Evolutionary conservation across 2,797 vertebrate species (phyloP).

Genomic region (Myotis planiceps): DNA sequence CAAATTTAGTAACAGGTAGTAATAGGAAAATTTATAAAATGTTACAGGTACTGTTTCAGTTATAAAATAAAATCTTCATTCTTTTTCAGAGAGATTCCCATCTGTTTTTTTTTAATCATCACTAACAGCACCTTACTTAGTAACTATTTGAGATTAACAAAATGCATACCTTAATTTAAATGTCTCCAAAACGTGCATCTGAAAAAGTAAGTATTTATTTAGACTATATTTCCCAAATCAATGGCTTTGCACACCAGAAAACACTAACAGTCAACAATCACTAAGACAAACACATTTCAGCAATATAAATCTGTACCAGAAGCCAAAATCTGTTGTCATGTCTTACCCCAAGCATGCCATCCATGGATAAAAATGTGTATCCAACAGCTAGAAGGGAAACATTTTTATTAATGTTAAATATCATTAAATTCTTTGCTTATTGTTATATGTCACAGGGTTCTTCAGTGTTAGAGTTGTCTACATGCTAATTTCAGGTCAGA

Average conservation of each 20-base stretch:
- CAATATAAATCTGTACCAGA: background rate
- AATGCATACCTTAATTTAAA: background rate
- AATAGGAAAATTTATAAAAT: accelerated
- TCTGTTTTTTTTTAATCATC: slow-evolving; percentile 91
- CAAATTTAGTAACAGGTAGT: background rate
- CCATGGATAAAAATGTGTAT: background rate
- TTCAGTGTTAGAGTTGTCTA: slow-evolving; percentile 81
- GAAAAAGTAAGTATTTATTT: background rate
- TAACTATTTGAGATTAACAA: accelerated
- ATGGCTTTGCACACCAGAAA: background rate
- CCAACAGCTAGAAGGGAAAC: background rate
- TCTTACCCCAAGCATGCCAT: slow-evolving; percentile 58
- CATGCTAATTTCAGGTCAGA: slow-evolving; percentile 85
- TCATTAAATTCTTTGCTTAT: too few relatives aligned
- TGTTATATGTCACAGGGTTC: slow-evolving; percentile 55
- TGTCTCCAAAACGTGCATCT: background rate
- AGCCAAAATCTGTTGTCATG: background rate
- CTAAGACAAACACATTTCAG: background rate
- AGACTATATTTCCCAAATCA: background rate
- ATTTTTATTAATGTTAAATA: background rate
- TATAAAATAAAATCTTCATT: slow-evolving; percentile 87
- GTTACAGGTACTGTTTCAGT: slow-evolving; percentile 90
- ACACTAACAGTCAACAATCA: background rate
- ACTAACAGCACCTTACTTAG: slow-evolving; percentile 86
- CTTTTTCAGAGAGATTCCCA: slow-evolving; percentile 99